phyloP scores from a whole-genome alignment of 2,113 vertebrate species.

The Leptocoma aspasia region DNA sequence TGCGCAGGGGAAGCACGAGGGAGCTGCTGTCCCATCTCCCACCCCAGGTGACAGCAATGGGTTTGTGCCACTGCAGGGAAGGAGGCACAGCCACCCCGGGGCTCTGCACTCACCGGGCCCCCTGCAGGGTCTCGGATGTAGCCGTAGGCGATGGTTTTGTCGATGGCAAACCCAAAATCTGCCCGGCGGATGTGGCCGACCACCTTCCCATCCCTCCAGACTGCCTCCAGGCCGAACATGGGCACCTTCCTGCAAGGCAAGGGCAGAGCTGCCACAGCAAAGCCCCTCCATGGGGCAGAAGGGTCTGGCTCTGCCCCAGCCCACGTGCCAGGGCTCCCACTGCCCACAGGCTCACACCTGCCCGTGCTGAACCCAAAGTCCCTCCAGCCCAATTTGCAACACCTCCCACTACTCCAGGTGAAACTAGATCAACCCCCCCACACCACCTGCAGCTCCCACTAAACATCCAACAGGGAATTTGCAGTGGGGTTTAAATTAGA shows the following conservation, averaged over 20 bases:
- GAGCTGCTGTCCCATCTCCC: neutral
- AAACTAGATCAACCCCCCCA: neutral
- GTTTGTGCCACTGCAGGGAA: accelerated
- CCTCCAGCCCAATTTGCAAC: neutral
- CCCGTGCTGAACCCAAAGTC: accelerated
- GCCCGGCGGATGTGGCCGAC: conserved; percentile 89
- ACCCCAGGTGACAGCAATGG: accelerated
- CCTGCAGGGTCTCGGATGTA: conserved; percentile 85
- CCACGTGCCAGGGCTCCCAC: accelerated
- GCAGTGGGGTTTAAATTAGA: neutral
- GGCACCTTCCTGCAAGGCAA: conserved; percentile 82
- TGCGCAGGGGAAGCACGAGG: accelerated
- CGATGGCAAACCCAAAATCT: conserved; percentile 84
- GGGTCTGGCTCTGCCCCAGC: neutral
- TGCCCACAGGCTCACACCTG: neutral
- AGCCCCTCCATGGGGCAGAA: accelerated
- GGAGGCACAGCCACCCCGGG: accelerated
- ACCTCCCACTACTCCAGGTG: neutral
- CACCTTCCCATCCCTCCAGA: conserved; percentile 84
- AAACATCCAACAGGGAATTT: neutral
- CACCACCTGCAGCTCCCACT: neutral
- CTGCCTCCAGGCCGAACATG: conserved; percentile 91
- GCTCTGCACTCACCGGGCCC: conserved; percentile 77
- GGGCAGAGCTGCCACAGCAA: neutral
- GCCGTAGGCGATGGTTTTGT: conserved; percentile 90